These are phyloP conservation scores for Mechanitis messenoides DNA, from an alignment of 2,888 invertebrate species.

Conservation along the genomic window DNA sequence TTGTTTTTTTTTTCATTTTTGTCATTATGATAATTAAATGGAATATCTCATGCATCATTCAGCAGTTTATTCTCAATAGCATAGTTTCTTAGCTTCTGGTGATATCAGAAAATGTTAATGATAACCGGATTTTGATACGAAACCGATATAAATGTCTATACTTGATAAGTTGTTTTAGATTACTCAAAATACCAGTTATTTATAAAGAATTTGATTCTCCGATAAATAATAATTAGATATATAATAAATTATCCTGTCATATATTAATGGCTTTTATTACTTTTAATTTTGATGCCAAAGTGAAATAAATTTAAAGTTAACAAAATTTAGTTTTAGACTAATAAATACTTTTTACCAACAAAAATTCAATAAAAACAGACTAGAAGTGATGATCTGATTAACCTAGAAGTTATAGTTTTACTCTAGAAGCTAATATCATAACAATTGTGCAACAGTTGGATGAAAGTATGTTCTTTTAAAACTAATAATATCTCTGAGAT, in stretches of 20 bases:
- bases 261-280: constrained; percentile 29
- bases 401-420: no score
- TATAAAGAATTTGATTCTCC: constrained; percentile 27
- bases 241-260: constrained; percentile 30
- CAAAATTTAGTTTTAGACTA: neutral
- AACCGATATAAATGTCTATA: constrained; percentile 55
- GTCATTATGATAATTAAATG: constrained; percentile 33
- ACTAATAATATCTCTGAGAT: constrained; percentile 45
- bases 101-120: constrained; percentile 65
- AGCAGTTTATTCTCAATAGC: constrained; percentile 56
- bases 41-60: constrained; percentile 59
- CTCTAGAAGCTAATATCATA: neutral
- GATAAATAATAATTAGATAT: constrained; percentile 32
- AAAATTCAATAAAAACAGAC: neutral
- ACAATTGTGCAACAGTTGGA: constrained; percentile 7
- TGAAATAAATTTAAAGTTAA: constrained; percentile 6
- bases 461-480: constrained; percentile 37
- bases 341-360: neutral
- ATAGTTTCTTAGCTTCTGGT: constrained; percentile 63
- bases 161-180: constrained; percentile 52
- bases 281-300: constrained; percentile 7
- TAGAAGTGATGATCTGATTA: neutral
- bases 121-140: constrained; percentile 52
- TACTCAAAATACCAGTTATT: constrained; percentile 30
- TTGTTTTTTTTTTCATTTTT: constrained; percentile 28